Base-by-base conservation (phyloP, 2,888 invertebrate species). In the Acleris sparsana region DNA sequence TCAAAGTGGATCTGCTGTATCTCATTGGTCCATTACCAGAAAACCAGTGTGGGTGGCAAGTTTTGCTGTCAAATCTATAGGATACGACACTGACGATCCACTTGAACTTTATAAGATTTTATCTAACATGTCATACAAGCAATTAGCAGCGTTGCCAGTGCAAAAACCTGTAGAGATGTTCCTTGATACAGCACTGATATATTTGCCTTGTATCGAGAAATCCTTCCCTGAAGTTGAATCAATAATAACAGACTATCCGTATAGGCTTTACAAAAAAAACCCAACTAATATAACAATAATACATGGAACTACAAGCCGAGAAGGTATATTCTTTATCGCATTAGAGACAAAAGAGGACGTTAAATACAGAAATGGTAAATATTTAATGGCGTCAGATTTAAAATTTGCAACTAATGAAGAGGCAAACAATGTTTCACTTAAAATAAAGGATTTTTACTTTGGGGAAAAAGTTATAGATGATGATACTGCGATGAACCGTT, bases 181-280 rank as follows among this genome's bases (percentile, higher is more conserved):
- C 68, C 84, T 87, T 66, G 91, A 91, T 63, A 89, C 89, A 1
- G 80, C 85, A 58, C 70, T 92, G 7, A 63, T 90, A 33, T 79
- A 88, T 69, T 72, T 89, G 48, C 92, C 92, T 0, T 92, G 92
- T 71, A 75, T 92, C 5, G 92, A 92, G 71, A 83, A 82, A 68
- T 49, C 71, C 1, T 80, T 91, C 53, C 76, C 80, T 17, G 88
- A 81, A 1, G 80, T 81, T 64, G 88, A 90, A 73, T 73, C 85
- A 3, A 77, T 85, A 0, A 69, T 92, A 53, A 82, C 80, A 18
- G 89, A 92, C 67, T 75, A 86, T 17, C 91, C 92, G 3, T 87
- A 78, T 57, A 88, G 89, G 68, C 69, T 89, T n/a, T 71, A 89
- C 1, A 75, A 49, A 51, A 82, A 75, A 5, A 83, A 83, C 17